A percentile compares a stretch with the other conserved stretches of the same genome.
Evolutionary conservation across 2,797 vertebrate genomes (phyloP).

Genomic region (Betta splendens): DNA sequence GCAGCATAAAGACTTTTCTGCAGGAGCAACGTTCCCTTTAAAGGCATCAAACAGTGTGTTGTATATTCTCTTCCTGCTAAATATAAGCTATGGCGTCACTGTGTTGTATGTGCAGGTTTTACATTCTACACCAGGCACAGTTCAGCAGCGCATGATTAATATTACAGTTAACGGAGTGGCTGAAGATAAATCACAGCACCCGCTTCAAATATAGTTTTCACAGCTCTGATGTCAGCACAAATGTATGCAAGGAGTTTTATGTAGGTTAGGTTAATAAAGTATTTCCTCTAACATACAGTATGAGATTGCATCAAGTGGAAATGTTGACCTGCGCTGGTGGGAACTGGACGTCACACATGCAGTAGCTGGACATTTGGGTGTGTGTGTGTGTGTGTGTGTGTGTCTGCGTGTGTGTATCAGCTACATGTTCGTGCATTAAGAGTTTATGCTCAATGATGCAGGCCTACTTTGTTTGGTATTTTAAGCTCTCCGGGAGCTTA

Average conservation of each 20-base stretch:
- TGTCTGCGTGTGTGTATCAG: constrained; percentile 4
- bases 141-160: constrained; percentile 74
- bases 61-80: constrained; percentile 1
- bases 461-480: constrained; percentile 63
- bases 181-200: constrained; percentile 75
- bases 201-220: constrained; percentile 74
- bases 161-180: constrained; percentile 67
- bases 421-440: constrained; percentile 5
- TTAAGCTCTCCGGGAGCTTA: constrained; percentile 45
- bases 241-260: constrained; percentile 71
- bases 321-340: too few species aligned
- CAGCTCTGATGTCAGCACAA: constrained; percentile 73
- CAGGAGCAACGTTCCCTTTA: too few species aligned
- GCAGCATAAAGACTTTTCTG: too few species aligned
- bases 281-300: constrained; percentile 45
- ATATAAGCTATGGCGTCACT: constrained; percentile 51
- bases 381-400: constrained; percentile 1
- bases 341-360: too few species aligned
- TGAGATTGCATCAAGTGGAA: constrained; percentile 20
- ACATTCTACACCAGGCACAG: constrained; percentile 55
- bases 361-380: too few species aligned
- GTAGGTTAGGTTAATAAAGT: constrained; percentile 75
- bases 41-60: neutral
- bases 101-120: constrained; percentile 68
- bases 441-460: constrained; percentile 38